These are phyloP conservation scores for Melanerpes aurifrons DNA, from an alignment of 2,113 vertebrate genomes.

Conservation along the genomic window DNA sequence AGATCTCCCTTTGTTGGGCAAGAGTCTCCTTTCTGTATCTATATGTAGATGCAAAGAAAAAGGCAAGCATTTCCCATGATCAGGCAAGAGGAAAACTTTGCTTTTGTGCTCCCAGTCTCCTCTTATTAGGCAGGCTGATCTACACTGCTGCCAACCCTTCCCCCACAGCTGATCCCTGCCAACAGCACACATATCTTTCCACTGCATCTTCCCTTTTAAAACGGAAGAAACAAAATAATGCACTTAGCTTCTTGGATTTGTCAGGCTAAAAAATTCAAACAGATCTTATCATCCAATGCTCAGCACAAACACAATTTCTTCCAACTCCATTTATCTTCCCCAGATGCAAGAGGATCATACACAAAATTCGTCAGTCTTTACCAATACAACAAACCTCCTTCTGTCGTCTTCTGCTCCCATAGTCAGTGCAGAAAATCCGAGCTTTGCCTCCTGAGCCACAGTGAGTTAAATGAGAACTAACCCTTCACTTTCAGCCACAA, in stretches of 20 bases:
- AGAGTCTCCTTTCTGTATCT: not conserved
- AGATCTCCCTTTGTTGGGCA: not conserved
- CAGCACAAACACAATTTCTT: slow-evolving; percentile 49
- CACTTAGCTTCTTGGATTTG: slow-evolving; percentile 45
- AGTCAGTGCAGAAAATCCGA: not conserved
- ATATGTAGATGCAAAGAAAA: not conserved
- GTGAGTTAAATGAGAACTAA: not conserved
- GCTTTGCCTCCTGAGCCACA: not conserved
- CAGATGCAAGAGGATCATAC: not conserved
- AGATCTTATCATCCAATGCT: slow-evolving; percentile 37
- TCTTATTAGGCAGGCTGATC: not conserved
- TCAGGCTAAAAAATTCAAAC: slow-evolving; percentile 39
- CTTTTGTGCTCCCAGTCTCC: not conserved
- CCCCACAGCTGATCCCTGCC: not conserved
- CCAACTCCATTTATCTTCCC: slow-evolving; percentile 34
- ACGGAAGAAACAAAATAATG: slow-evolving; percentile 42
- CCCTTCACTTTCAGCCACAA: not conserved
- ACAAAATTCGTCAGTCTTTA: not conserved
- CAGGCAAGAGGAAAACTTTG: not conserved
- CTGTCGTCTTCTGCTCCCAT: not conserved
- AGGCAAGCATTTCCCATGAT: not conserved
- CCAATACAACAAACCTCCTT: not conserved
- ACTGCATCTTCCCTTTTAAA: slow-evolving; percentile 28
- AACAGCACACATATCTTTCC: not conserved
- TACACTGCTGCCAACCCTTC: not conserved